Conservation (phyloP, 2,113 vertebrate genomes). For the Lutjanus erythropterus region DNA sequence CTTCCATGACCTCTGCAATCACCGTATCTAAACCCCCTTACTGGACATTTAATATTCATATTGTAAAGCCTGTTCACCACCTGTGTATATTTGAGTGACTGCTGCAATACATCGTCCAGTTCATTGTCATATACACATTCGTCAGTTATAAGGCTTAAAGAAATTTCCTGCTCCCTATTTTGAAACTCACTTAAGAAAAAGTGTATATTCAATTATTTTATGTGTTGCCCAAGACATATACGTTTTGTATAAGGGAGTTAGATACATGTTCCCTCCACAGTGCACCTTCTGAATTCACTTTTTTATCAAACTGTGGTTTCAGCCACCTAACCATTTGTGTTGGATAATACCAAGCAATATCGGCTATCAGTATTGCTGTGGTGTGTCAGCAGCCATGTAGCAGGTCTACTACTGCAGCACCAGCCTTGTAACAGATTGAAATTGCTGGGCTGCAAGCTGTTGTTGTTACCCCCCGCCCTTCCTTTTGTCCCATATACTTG, state of each 20-base stretch:
- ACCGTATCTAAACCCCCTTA: background rate
- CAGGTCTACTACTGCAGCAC: slow-evolving; percentile 36
- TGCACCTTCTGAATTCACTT: background rate
- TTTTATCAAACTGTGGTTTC: background rate
- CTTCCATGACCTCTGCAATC: background rate
- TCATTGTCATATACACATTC: background rate
- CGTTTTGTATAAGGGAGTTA: background rate
- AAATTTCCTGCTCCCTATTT: background rate
- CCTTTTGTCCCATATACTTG: background rate
- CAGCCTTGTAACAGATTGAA: slow-evolving; percentile 58
- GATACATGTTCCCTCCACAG: background rate
- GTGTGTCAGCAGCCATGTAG: slow-evolving; percentile 50
- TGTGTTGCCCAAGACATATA: background rate
- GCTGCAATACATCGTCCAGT: background rate
- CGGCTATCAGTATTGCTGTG: slow-evolving; percentile 7
- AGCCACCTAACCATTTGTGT: background rate
- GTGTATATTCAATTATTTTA: background rate
- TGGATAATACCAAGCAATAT: background rate
- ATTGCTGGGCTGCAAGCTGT: slow-evolving; percentile 41
- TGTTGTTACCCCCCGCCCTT: slow-evolving; percentile 4
- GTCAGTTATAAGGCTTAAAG: background rate
- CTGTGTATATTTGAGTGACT: background rate
- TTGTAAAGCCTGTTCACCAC: background rate
- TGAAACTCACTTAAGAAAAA: background rate
- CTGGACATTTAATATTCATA: slow-evolving; percentile 27